A percentile compares a stretch with the other conserved stretches of the same genome.
These are phyloP conservation scores for Arnoldichthys spilopterus DNA, from an alignment of 2,797 vertebrate genomes.

Conservation along the genomic window DNA sequence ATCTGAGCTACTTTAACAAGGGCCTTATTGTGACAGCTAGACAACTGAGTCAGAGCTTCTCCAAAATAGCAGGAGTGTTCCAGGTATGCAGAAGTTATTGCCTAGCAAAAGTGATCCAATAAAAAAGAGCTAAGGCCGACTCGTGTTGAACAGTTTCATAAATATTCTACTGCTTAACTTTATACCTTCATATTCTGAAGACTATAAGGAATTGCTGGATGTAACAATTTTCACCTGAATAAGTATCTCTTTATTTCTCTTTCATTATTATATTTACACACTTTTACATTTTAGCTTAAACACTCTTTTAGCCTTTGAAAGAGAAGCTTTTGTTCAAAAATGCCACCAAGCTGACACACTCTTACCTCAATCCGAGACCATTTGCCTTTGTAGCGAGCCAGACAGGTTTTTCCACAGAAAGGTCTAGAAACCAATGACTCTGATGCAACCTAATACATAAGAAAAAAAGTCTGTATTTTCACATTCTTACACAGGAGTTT, in stretches of 20 bases:
- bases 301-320: not conserved
- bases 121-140: too few species aligned
- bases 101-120: too few species aligned
- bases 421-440: conserved; percentile 87
- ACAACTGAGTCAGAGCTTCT: too few species aligned
- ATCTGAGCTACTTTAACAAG: too few species aligned
- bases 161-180: too few species aligned
- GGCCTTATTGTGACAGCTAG: too few species aligned
- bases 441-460: conserved; percentile 79
- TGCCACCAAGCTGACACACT: conserved; percentile 5
- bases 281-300: too few species aligned
- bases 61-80: too few species aligned
- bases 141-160: too few species aligned
- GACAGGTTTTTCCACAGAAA: conserved; percentile 93
- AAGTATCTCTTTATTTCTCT: not conserved
- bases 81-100: too few species aligned
- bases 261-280: not conserved
- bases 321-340: conserved; percentile 10
- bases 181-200: too few species aligned
- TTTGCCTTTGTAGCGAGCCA: conserved; percentile 92
- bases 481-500: not conserved
- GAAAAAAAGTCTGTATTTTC: conserved; percentile 16
- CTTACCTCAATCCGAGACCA: conserved; percentile 95
- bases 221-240: not conserved
- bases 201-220: not conserved